These are phyloP conservation scores for Cricetomys ansorgei DNA, from an alignment of 2,113 vertebrate species.

Conservation along the genomic window DNA sequence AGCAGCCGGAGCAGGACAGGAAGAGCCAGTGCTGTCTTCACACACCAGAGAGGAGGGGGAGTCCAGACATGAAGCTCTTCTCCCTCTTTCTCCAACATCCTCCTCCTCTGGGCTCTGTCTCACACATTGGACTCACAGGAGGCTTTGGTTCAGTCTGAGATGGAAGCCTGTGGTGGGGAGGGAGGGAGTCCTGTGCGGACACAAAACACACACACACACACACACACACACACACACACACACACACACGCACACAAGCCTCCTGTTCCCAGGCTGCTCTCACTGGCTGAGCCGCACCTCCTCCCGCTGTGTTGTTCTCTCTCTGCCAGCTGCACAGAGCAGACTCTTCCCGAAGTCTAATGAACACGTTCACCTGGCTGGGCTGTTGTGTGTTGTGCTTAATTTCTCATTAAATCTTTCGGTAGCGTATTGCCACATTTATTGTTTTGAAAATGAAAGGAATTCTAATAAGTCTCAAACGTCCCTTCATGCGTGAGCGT, in stretches of 20 bases:
- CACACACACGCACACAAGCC: constrained; percentile 76
- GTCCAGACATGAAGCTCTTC: constrained; percentile 63
- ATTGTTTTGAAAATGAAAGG: constrained; percentile 52
- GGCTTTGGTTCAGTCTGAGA: constrained; percentile 12
- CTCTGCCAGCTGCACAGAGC: constrained; percentile 77
- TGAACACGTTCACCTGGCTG: constrained; percentile 76
- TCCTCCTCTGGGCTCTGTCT: constrained; percentile 50
- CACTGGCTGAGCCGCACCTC: constrained; percentile 76
- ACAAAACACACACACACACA: constrained; percentile 74
- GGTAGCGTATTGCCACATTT: constrained; percentile 79
- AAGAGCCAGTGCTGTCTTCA: constrained; percentile 1
- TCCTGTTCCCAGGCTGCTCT: constrained; percentile 76
- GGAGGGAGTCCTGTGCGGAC: constrained; percentile 62
- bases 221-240: constrained; percentile 67
- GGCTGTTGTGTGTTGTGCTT: constrained; percentile 82
- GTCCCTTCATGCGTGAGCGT: constrained; percentile 40
- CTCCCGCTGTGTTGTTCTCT: constrained; percentile 77
- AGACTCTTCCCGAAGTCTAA: constrained; percentile 76
- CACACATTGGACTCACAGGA: constrained; percentile 70
- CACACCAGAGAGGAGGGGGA: neutral
- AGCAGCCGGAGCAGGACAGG: constrained; percentile 32
- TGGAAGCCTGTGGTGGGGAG: neutral
- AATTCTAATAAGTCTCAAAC: constrained; percentile 79
- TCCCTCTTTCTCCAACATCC: constrained; percentile 71
- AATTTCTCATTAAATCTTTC: constrained; percentile 84